Conservation (phyloP, 2,113 vertebrate species). For the Danionella cerebrum region DNA sequence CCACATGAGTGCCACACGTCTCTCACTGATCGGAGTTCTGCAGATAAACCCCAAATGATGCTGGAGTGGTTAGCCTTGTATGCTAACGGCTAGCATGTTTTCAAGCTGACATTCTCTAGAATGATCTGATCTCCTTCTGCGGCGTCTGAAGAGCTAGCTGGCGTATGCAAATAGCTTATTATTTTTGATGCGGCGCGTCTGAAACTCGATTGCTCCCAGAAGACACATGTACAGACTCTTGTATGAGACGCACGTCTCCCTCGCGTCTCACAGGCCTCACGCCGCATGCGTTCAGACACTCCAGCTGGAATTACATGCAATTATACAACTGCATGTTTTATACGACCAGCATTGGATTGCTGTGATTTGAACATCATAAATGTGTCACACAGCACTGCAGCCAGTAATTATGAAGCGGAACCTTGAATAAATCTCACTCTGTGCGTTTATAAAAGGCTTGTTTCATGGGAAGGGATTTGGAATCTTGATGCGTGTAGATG, state of each 20-base stretch:
- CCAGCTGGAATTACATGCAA: background rate
- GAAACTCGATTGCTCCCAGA: background rate
- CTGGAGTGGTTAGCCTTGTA: too few species aligned
- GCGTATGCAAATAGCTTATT: slow-evolving; percentile 16
- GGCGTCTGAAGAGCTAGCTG: background rate
- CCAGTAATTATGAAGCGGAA: background rate
- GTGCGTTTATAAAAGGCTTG: too few species aligned
- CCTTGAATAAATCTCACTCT: too few species aligned
- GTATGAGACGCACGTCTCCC: background rate
- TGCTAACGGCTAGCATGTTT: too few species aligned
- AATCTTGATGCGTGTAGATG: too few species aligned
- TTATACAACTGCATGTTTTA: background rate
- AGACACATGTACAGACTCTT: background rate
- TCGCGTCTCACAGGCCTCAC: background rate
- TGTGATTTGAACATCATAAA: background rate
- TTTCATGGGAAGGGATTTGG: too few species aligned
- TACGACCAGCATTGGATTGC: background rate
- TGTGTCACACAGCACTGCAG: background rate
- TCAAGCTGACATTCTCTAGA: too few species aligned
- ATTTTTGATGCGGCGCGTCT: background rate
- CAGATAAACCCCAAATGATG: too few species aligned
- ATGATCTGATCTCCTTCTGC: background rate
- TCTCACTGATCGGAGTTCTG: too few species aligned
- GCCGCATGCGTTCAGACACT: background rate
- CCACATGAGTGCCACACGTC: too few species aligned